Base-by-base conservation (phyloP, 2,797 vertebrate genomes). In the Coranthus polyacanthus region DNA sequence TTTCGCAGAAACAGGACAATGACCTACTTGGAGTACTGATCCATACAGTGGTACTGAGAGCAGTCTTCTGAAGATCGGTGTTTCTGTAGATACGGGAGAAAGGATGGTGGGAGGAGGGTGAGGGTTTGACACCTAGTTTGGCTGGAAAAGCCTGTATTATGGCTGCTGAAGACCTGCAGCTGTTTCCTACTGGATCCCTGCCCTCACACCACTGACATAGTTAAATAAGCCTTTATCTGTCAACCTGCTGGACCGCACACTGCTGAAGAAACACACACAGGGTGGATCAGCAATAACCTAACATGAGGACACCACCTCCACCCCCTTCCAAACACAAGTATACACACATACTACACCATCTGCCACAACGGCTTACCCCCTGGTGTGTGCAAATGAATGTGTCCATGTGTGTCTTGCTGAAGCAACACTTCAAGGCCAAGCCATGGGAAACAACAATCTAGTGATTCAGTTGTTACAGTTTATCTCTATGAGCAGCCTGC, bases 281-380 rank as follows among this genome's bases (percentile, higher is more conserved):
- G 6, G 29, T 29, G 55, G 41, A 69, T 45, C 24, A 56, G 44
- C 34, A 53, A 29, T 32, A 52, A 67, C 55, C 18, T 39, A 54
- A 62, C 55, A 49, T 9, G 12, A 44, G 12, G 17, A 60, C 29
- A 32, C 8, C 26, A 7, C 5, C 26, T 1, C 26, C 26, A 2
- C 49, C 32, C 22, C 20, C 34, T 1, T 6, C 4, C 42, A 3
- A 15, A 12, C 32, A 39, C 10, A 36, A 59, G 8, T 43, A 60
- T 13, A 58, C 11, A 46, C 6, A 54, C 29, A 55, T 45, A 67
- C 45, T 63, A 32, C 24, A 56, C 72, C 75, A 81, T 81, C 81
- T 79, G 75, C 71, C 39, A 7, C 55, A 44, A 16, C 47, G 44
- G 68, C 61, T 59, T 55, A 64, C 77, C 72, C 64, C 62, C 61